Conservation (phyloP, 2,888 invertebrate genomes). For the Clivina fossor region DNA sequence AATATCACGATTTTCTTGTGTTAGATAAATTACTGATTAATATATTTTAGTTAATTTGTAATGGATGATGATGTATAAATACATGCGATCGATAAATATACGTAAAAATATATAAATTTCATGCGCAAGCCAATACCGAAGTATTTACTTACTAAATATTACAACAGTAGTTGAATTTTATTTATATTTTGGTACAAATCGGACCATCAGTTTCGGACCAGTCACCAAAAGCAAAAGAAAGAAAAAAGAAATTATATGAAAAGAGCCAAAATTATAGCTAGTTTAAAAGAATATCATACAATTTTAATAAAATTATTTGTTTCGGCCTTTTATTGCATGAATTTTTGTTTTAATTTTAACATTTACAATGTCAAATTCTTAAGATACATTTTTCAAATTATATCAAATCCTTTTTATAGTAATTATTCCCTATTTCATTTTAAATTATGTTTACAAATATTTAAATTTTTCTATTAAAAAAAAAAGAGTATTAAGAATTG, state of each 20-base stretch:
- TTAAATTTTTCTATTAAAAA: too few relatives aligned
- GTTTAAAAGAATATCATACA: slow-evolving; percentile 10
- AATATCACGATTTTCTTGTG: not conserved
- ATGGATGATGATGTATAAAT: not conserved
- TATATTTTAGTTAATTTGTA: not conserved
- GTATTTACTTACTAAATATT: slow-evolving; percentile 31
- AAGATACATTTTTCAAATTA: too few relatives aligned
- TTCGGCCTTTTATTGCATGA: too few relatives aligned
- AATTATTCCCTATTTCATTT: too few relatives aligned
- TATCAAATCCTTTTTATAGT: too few relatives aligned
- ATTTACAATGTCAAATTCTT: too few relatives aligned
- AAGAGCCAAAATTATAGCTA: slow-evolving; percentile 21
- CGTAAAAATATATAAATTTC: slow-evolving; percentile 1
- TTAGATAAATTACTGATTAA: not conserved
- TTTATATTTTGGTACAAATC: too few relatives aligned
- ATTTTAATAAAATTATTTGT: too few relatives aligned
- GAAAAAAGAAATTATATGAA: slow-evolving; percentile 36
- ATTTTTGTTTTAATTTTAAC: too few relatives aligned
- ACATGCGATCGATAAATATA: slow-evolving; percentile 8
- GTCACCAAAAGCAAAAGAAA: slow-evolving; percentile 36
- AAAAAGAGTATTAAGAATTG: too few relatives aligned
- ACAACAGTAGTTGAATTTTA: too few relatives aligned
- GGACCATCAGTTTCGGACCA: slow-evolving; percentile 24
- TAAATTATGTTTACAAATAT: too few relatives aligned
- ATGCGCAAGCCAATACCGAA: slow-evolving; percentile 22